Conservation (phyloP, 1,140 invertebrate species). For the Pachypeltis micranthus region DNA sequence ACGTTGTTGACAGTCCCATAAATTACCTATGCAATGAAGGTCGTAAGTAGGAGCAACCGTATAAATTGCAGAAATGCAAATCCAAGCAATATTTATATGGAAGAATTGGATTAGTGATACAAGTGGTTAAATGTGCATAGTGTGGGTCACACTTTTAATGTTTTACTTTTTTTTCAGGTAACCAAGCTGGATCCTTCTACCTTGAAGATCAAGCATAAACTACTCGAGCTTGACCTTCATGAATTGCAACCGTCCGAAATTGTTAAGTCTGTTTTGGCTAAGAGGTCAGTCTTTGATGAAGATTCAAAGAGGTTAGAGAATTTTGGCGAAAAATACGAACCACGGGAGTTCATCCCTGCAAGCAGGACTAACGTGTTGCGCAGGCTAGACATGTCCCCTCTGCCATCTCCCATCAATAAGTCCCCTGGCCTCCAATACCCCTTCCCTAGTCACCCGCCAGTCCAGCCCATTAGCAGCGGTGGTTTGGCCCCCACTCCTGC, state of each 20-base stretch:
- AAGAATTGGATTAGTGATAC: no score
- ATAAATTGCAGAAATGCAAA: no score
- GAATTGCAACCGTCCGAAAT: constrained; percentile 86
- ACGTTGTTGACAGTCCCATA: no score
- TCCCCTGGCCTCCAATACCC: constrained; percentile 57
- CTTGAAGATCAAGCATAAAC: constrained; percentile 49
- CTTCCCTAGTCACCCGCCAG: constrained; percentile 61
- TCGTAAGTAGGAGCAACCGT: no score
- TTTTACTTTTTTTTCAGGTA: constrained; percentile 28
- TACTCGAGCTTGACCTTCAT: constrained; percentile 58
- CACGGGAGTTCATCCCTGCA: constrained; percentile 42
- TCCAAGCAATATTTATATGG: no score
- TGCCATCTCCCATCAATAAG: constrained; percentile 24
- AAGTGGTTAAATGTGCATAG: no score
- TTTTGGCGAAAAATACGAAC: constrained; percentile 74
- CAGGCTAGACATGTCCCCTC: constrained; percentile 24
- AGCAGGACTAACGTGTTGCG: constrained; percentile 23
- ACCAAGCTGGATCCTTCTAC: constrained; percentile 45
- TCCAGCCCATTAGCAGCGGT: constrained; percentile 25
- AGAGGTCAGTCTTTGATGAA: constrained; percentile 89
- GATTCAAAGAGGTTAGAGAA: constrained; percentile 87
- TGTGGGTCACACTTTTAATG: no score
- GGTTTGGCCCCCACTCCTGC: constrained; percentile 20
- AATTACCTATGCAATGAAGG: no score
- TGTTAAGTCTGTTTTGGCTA: constrained; percentile 79